Percentiles rank a stretch among this genome's conserved stretches.
phyloP scores from a whole-genome alignment of 2,113 vertebrate genomes.

The Megaptera novaeangliae region DNA sequence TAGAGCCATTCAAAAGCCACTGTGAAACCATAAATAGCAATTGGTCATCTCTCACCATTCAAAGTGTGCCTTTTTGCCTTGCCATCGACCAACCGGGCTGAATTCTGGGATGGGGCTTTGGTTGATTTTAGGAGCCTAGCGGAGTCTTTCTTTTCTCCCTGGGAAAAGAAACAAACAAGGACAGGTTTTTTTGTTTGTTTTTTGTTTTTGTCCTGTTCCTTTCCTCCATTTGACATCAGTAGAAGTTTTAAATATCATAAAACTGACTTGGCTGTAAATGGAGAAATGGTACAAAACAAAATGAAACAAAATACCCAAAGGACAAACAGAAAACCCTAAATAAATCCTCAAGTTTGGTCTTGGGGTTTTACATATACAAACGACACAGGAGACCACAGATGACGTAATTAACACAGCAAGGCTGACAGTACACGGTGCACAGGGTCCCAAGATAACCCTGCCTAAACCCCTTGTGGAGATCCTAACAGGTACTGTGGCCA shows the following conservation, averaged over 20 bases:
- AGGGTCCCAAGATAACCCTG: background rate
- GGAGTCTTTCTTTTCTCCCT: background rate
- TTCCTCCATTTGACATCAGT: background rate
- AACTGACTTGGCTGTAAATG: background rate
- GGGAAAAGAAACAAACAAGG: background rate
- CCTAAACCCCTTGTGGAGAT: background rate
- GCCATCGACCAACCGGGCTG: background rate
- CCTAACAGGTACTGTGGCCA: no score
- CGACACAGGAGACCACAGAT: background rate
- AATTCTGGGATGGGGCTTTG: background rate
- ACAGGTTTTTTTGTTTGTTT: background rate
- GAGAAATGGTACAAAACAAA: background rate
- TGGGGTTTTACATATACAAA: background rate
- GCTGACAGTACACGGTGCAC: background rate
- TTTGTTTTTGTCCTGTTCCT: background rate
- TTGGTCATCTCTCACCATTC: background rate
- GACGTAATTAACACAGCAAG: background rate
- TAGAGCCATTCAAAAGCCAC: background rate
- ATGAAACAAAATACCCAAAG: background rate
- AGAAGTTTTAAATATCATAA: background rate
- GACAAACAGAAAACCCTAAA: background rate
- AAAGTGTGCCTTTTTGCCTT: background rate
- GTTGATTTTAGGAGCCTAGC: background rate
- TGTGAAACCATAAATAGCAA: background rate
- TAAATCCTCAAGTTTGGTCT: background rate